Base-by-base conservation (phyloP, 1,140 invertebrate species). In the Streblospio benedicti region DNA sequence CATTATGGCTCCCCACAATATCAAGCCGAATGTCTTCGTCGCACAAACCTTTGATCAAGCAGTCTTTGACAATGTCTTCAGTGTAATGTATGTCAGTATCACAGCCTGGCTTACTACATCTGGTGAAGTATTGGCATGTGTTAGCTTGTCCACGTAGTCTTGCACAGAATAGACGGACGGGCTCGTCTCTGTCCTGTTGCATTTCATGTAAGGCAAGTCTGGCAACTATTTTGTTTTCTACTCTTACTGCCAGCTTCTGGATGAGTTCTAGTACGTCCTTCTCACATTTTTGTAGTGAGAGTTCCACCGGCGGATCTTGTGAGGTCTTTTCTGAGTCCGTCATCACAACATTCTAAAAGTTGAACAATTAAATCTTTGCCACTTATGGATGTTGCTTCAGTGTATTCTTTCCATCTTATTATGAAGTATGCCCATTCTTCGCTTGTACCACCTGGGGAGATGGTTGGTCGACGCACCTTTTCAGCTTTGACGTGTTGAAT, bases 181-280 rank as follows among this genome's bases (percentile, higher is more conserved):
- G 18, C 41, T 63, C 63, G n/a, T n/a, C n/a, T 31, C 63, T 35
- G n/a, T 61, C 65, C 35, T 65, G 63, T 0, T 49, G 25, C 63
- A 69, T 69, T 12, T 62, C 62, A 44, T 65, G 50, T 4, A 69
- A 45, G 4, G 57, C 54, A 4, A 63, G 52, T 23, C 60, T 18
- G 20, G 59, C 60, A 1, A 69, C 64, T 57, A 69, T 63, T 2
- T 59, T 62, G 28, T 64, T 69, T 53, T 67, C 61, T 5, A 62
- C 20, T 14, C 59, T 45, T 4, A 64, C 64, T 32, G 65, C 63
- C 25, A 61, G 57, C 27, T n/a, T 60, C 18, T 54, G 41, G 1
- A 67, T 65, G 12, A 63, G 61, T 12, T 25, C 33, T 12, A 67
- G 30, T 3, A 68, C 62, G n/a, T 63, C 61, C 23, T 52, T 32